These are phyloP conservation scores for Diaperis boleti DNA, from an alignment of 2,888 invertebrate species.

Conservation along the genomic window DNA sequence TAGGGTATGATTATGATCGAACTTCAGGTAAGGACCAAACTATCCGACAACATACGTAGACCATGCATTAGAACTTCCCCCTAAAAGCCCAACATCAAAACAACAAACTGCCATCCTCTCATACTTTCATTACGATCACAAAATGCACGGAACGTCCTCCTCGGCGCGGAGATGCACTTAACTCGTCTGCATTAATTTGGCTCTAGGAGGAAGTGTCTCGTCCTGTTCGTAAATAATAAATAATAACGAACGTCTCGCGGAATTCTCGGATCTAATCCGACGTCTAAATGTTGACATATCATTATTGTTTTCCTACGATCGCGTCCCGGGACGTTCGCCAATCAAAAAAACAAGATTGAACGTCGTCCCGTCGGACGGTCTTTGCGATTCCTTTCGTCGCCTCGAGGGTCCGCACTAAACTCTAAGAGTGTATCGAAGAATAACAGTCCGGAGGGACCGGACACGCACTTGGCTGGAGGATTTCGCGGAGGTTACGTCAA, in stretches of 20 bases:
- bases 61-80: too few species aligned
- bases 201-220: background rate
- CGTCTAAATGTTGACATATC: slow-evolving; percentile 10
- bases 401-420: background rate
- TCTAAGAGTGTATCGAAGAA: slow-evolving; percentile 17
- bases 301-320: slow-evolving; percentile 12
- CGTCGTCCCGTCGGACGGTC: slow-evolving; percentile 2
- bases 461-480: slow-evolving; percentile 29
- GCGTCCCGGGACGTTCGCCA: slow-evolving; percentile 9
- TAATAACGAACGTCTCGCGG: background rate
- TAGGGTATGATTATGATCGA: too few species aligned
- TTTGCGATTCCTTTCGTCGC: slow-evolving; percentile 11
- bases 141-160: background rate
- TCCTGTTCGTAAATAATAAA: background rate
- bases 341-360: slow-evolving; percentile 26
- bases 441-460: slow-evolving; percentile 22
- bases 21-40: too few species aligned
- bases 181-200: background rate
- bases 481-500: background rate
- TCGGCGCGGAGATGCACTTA: background rate
- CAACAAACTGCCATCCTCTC: background rate
- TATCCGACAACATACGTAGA: too few species aligned
- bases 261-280: background rate
- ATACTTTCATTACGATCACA: background rate
- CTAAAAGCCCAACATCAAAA: too few species aligned